Conservation (phyloP, 2,113 vertebrate species). For the Mesitornis unicolor region DNA sequence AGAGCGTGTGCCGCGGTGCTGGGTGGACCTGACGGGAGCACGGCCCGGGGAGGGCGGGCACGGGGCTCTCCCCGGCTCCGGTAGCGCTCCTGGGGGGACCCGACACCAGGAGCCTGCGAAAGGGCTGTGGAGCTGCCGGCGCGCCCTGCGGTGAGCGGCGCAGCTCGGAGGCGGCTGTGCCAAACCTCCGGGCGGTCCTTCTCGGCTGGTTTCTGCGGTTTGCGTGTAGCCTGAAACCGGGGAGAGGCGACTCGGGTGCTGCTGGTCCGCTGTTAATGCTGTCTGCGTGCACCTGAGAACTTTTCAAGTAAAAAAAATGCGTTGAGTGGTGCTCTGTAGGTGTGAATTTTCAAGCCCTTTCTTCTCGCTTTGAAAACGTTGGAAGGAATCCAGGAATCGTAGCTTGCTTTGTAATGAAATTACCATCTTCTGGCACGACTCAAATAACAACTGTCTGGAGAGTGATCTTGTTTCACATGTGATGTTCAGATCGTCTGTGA, state of each 20-base stretch:
- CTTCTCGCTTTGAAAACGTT: background rate
- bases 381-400: background rate
- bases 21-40: background rate
- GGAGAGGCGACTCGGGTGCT: background rate
- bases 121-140: background rate
- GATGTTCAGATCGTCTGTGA: background rate
- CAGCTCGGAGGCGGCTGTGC: background rate
- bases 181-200: background rate
- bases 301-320: background rate
- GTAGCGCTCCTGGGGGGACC: background rate
- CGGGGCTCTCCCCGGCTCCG: background rate
- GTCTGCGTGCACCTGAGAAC: background rate
- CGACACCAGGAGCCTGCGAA: background rate
- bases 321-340: background rate
- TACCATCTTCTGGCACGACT: background rate
- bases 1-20: background rate
- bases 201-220: background rate
- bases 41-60: background rate
- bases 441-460: background rate
- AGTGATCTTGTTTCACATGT: background rate
- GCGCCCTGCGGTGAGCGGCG: background rate
- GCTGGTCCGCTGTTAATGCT: rapidly evolving
- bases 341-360: background rate
- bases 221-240: background rate
- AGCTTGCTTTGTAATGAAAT: background rate